Conservation (phyloP, 1,140 invertebrate genomes). For the Cheumatopsyche charites region DNA sequence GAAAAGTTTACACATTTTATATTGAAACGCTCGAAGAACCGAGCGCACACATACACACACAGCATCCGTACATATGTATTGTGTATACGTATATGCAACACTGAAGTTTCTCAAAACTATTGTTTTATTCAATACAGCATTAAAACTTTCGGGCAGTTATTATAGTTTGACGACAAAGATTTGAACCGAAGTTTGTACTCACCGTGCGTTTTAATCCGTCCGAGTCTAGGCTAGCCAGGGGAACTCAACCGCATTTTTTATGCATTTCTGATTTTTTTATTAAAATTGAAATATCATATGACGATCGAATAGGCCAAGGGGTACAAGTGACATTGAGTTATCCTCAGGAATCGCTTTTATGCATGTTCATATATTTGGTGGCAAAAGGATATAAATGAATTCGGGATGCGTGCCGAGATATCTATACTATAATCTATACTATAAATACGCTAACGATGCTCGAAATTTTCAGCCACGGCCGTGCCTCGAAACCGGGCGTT, state of each 20-base stretch:
- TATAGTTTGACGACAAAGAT: conserved; percentile 23
- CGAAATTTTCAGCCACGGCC: too few species aligned
- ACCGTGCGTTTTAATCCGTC: not conserved
- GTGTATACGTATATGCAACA: not conserved
- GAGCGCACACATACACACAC: not conserved
- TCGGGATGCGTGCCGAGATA: too few species aligned
- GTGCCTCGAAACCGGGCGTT: too few species aligned
- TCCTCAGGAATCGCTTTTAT: too few species aligned
- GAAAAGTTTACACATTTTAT: conserved; percentile 6
- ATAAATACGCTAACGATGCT: too few species aligned
- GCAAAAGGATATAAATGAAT: too few species aligned
- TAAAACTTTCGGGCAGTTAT: conserved; percentile 25
- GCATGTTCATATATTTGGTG: too few species aligned
- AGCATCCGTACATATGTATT: not conserved
- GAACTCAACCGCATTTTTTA: not conserved
- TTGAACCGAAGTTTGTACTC: conserved; percentile 13
- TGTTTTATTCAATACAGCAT: conserved; percentile 28
- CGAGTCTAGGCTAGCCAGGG: not conserved
- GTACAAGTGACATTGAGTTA: too few species aligned
- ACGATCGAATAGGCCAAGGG: too few species aligned
- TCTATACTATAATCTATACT: too few species aligned
- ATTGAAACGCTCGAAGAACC: not conserved
- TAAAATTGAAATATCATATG: too few species aligned
- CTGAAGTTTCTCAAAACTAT: conserved; percentile 13
- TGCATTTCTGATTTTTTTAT: too few species aligned